These are phyloP conservation scores for Drosophila insularis DNA, from an alignment of 1,140 invertebrate genomes.

Conservation along the genomic window DNA sequence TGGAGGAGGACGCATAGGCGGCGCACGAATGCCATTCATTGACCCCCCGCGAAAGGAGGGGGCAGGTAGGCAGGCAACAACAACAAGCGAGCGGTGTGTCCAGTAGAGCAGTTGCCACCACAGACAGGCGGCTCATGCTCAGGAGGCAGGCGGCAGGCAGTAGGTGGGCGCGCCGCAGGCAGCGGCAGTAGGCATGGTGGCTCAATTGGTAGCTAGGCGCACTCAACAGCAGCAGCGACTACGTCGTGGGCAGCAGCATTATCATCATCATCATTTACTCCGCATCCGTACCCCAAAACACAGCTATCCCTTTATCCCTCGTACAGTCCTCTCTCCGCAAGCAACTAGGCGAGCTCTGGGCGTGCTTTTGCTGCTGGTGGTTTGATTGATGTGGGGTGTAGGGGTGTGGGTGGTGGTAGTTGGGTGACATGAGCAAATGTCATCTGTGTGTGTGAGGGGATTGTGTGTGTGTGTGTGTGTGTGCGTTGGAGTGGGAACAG, in stretches of 20 bases:
- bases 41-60: constrained; percentile 13
- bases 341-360: constrained; percentile 19
- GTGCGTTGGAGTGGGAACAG: constrained; percentile 18
- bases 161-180: constrained; percentile 38
- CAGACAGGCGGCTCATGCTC: constrained; percentile 43
- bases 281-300: constrained; percentile 27
- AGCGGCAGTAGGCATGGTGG: constrained; percentile 41
- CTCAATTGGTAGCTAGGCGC: constrained; percentile 58
- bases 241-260: constrained; percentile 23
- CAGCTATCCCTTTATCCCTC: constrained; percentile 24
- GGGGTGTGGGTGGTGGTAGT: constrained; percentile 2
- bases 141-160: constrained; percentile 12
- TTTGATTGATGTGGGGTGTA: constrained; percentile 3
- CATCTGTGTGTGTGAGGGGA: constrained; percentile 18
- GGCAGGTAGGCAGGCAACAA: constrained; percentile 34
- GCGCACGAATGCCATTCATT: constrained; percentile 1
- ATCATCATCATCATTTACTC: constrained; percentile 28
- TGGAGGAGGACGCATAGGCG: constrained; percentile 3
- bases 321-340: constrained; percentile 34
- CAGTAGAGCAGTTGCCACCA: constrained; percentile 50
- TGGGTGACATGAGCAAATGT: constrained; percentile 19
- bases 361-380: constrained; percentile 34
- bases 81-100: constrained; percentile 70
- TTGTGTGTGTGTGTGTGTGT: constrained; percentile 20
- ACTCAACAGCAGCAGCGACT: constrained; percentile 40